These are phyloP conservation scores for Clarias magur DNA, from an alignment of 2,113 vertebrate genomes.

Conservation along the genomic window DNA sequence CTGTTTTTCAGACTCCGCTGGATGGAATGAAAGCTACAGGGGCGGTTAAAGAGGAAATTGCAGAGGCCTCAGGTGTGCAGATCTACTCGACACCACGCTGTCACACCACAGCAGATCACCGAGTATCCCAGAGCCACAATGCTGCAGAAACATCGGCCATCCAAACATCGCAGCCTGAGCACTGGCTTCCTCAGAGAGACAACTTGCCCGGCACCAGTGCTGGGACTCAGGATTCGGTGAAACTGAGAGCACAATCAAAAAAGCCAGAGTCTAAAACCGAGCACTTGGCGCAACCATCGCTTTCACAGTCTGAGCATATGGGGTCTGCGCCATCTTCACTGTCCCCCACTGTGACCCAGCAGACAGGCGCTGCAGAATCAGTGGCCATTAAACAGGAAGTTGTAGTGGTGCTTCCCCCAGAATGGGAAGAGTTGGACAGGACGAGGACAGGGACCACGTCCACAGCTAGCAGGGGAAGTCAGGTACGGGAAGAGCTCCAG, in stretches of 20 bases:
- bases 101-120: conserved; percentile 48
- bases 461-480: conserved; percentile 8
- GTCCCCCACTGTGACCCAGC: conserved; percentile 42
- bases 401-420: conserved; percentile 55
- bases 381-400: conserved; percentile 70
- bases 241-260: conserved; percentile 23
- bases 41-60: conserved; percentile 54
- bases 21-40: conserved; percentile 10
- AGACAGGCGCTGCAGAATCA: conserved; percentile 28
- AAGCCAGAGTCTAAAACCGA: conserved; percentile 42
- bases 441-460: conserved; percentile 36
- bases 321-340: conserved; percentile 45
- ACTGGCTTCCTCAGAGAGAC: conserved; percentile 37
- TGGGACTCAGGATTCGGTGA: conserved; percentile 25
- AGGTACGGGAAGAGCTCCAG: conserved; percentile 6
- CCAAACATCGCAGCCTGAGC: conserved; percentile 18
- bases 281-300: background rate
- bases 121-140: conserved; percentile 23
- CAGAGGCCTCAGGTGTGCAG: conserved; percentile 47
- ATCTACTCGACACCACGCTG: conserved; percentile 31
- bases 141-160: conserved; percentile 26
- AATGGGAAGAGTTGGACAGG: conserved; percentile 50
- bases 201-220: conserved; percentile 27
- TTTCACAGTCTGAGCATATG: conserved; percentile 13
- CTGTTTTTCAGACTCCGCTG: conserved; percentile 35